phyloP scores from a whole-genome alignment of 2,797 vertebrate genomes.

The Okamejei kenojei region DNA sequence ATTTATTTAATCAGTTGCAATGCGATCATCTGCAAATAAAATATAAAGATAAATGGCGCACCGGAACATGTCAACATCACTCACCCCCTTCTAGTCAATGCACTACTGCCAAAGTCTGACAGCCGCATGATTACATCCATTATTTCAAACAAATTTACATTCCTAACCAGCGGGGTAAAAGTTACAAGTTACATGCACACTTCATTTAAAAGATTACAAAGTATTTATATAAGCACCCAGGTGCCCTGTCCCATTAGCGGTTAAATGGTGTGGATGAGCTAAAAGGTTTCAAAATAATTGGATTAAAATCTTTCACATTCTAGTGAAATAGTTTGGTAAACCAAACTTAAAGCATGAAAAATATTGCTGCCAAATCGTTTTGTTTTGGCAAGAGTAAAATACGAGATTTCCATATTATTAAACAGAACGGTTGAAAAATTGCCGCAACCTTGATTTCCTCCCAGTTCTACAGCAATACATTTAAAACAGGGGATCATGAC shows the following conservation, averaged over 20 bases:
- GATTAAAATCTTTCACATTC: neutral
- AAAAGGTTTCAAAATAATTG: neutral
- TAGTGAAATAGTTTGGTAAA: neutral
- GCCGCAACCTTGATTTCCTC: neutral
- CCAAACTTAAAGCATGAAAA: neutral
- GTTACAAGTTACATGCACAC: neutral
- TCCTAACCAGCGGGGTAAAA: neutral
- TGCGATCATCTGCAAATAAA: neutral
- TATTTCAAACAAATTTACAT: neutral
- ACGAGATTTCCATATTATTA: neutral
- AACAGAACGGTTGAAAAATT: neutral
- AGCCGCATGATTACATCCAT: too few relatives aligned
- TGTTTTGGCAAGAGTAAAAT: neutral
- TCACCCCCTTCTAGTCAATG: neutral
- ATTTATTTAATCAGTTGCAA: neutral
- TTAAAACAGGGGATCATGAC: neutral
- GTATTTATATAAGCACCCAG: neutral
- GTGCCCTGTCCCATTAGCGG: neutral
- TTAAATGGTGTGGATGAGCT: neutral
- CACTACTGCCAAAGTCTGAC: neutral
- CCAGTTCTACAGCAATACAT: neutral
- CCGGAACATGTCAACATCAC: too few relatives aligned
- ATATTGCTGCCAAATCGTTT: neutral
- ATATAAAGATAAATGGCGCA: neutral
- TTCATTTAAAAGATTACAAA: neutral